These are phyloP conservation scores for Colistium nudipinnis DNA, from an alignment of 2,113 vertebrate species.

Conservation along the genomic window DNA sequence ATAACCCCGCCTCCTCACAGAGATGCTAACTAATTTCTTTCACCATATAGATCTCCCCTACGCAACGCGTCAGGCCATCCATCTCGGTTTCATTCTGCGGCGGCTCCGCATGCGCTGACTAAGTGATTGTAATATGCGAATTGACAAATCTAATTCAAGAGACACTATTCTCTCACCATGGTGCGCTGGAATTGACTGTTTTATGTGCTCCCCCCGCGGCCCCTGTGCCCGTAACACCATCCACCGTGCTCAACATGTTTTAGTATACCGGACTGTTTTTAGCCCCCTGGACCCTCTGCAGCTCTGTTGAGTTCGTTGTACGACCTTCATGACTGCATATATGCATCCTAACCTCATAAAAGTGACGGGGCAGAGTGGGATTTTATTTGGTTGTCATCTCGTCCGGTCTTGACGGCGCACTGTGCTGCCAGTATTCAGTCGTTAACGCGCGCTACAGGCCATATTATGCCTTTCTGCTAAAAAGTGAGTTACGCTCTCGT, in stretches of 20 bases:
- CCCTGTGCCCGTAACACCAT: not conserved
- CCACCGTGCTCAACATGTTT: not conserved
- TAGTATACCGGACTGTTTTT: constrained; percentile 64
- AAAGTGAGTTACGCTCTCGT: constrained; percentile 18
- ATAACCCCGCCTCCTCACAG: not conserved
- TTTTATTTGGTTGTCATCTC: constrained; percentile 56
- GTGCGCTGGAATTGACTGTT: constrained; percentile 36
- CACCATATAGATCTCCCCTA: not conserved
- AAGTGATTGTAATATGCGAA: constrained; percentile 60
- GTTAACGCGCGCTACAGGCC: constrained; percentile 38
- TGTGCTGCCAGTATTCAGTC: constrained; percentile 36
- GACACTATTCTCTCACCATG: constrained; percentile 13
- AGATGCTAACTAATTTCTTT: constrained; percentile 24
- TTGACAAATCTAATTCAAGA: constrained; percentile 62
- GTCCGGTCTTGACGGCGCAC: constrained; percentile 58
- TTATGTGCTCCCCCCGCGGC: constrained; percentile 36
- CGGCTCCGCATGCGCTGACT: constrained; percentile 38
- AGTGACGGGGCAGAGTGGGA: constrained; percentile 56
- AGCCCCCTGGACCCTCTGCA: constrained; percentile 52
- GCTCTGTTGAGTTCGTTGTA: constrained; percentile 60
- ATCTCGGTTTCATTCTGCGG: constrained; percentile 45
- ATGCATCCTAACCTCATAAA: constrained; percentile 53
- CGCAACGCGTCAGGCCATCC: constrained; percentile 38
- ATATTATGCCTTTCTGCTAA: constrained; percentile 27
- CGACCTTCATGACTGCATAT: constrained; percentile 57